Percentiles rank a stretch among this genome's conserved stretches.
These are phyloP conservation scores for Austrofundulus limnaeus DNA, from an alignment of 2,113 vertebrate species.

Conservation along the genomic window DNA sequence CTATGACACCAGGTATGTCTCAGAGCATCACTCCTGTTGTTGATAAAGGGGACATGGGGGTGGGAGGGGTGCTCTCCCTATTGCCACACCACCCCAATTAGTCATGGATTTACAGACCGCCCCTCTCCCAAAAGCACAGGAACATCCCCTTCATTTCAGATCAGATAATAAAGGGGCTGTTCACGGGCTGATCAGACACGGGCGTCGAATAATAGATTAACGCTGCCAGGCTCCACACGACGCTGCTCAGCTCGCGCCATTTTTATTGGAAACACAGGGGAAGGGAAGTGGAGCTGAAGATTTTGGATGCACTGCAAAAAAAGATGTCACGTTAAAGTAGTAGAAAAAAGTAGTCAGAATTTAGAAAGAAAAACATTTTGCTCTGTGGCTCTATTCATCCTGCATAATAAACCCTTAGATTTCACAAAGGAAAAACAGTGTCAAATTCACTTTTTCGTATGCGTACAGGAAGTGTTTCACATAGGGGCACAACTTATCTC, in stretches of 20 bases:
- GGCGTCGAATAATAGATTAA: conserved; percentile 36
- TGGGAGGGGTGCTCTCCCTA: not conserved
- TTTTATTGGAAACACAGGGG: conserved; percentile 49
- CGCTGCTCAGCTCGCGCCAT: conserved; percentile 57
- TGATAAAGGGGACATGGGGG: too few species aligned
- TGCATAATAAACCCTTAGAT: too few species aligned
- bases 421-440: too few species aligned
- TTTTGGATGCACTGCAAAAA: conserved; percentile 66
- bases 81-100: not conserved
- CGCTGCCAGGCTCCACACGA: conserved; percentile 25
- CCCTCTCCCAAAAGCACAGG: not conserved
- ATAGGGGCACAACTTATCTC: too few species aligned
- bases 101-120: not conserved
- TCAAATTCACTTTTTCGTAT: too few species aligned
- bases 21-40: not conserved
- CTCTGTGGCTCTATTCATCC: too few species aligned
- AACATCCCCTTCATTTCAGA: not conserved
- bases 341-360: too few species aligned
- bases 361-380: not conserved
- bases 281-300: conserved; percentile 58
- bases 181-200: conserved; percentile 29
- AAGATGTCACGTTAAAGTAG: too few species aligned
- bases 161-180: not conserved
- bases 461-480: too few species aligned
- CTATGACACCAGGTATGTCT: conserved; percentile 89